Conservation (phyloP, 2,888 invertebrate species). For the Eristalis pertinax region DNA sequence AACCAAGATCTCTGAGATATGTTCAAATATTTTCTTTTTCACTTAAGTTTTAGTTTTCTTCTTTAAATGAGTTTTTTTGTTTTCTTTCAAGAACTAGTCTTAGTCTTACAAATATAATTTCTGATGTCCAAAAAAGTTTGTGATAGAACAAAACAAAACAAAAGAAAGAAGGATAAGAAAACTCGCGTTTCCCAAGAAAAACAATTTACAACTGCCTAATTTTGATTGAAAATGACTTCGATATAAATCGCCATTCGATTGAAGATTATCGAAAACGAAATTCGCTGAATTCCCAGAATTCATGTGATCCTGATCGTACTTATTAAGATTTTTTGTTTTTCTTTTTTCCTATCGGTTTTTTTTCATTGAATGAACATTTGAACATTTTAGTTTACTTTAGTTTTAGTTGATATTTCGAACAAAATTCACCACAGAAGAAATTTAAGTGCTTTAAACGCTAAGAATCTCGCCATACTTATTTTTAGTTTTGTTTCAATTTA, state of each 20-base stretch:
- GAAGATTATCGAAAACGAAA: not conserved
- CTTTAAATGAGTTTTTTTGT: not conserved
- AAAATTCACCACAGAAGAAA: constrained; percentile 26
- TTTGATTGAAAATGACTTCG: constrained; percentile 5
- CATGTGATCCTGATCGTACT: constrained; percentile 56
- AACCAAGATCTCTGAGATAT: constrained; percentile 57
- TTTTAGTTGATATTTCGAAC: constrained; percentile 31
- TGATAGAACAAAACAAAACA: constrained; percentile 51
- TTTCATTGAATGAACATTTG: not conserved
- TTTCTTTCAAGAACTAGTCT: constrained; percentile 57
- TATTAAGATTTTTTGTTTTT: constrained; percentile 31
- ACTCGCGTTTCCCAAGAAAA: constrained; percentile 52
- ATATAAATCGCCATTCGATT: constrained; percentile 19
- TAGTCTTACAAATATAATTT: constrained; percentile 46
- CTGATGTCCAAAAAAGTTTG: constrained; percentile 60
- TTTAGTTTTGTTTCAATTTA: constrained; percentile 36
- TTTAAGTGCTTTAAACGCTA: constrained; percentile 32
- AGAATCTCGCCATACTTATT: constrained; percentile 65
- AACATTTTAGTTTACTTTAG: constrained; percentile 10
- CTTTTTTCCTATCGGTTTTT: not conserved
- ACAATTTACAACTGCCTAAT: not conserved
- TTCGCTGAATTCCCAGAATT: constrained; percentile 13
- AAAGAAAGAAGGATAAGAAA: too few relatives aligned
- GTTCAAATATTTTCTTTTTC: constrained; percentile 8
- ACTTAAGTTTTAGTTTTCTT: not conserved